phyloP scores from a whole-genome alignment of 2,113 vertebrate genomes.

The Pristiophorus japonicus region DNA sequence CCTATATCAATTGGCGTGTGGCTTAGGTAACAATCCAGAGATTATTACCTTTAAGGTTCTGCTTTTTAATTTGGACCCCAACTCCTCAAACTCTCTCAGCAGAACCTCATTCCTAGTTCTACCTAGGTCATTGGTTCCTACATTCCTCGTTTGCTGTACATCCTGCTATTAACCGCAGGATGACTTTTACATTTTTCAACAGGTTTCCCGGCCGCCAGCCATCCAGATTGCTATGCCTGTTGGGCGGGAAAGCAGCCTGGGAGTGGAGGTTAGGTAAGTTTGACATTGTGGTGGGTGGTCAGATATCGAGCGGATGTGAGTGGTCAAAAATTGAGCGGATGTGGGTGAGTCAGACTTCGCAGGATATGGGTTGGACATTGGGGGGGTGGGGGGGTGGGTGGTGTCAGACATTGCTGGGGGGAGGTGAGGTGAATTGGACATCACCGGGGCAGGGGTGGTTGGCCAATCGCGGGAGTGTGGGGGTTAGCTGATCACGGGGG shows the following conservation, averaged over 20 bases:
- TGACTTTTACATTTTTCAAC: neutral
- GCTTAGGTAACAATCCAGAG: too few species aligned
- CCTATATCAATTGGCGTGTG: too few species aligned
- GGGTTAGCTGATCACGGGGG: neutral
- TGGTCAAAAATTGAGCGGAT: neutral
- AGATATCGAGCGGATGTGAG: too few species aligned
- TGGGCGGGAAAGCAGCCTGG: neutral
- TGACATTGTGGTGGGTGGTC: too few species aligned
- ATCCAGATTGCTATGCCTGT: neutral
- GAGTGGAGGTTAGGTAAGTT: too few species aligned
- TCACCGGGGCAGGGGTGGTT: neutral
- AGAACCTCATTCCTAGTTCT: too few species aligned
- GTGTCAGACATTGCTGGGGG: neutral
- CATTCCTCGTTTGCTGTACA: neutral
- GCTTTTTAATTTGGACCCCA: too few species aligned
- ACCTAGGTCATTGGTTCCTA: too few species aligned
- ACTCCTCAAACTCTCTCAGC: too few species aligned
- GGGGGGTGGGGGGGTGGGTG: neutral
- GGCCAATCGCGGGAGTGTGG: neutral
- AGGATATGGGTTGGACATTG: neutral
- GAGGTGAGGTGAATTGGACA: neutral
- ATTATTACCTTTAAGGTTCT: too few species aligned
- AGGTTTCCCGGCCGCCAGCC: neutral
- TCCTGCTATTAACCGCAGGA: neutral
- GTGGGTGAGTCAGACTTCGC: neutral